Base-by-base conservation (phyloP, 2,888 invertebrate species). In the Zygogramma bicolorata region DNA sequence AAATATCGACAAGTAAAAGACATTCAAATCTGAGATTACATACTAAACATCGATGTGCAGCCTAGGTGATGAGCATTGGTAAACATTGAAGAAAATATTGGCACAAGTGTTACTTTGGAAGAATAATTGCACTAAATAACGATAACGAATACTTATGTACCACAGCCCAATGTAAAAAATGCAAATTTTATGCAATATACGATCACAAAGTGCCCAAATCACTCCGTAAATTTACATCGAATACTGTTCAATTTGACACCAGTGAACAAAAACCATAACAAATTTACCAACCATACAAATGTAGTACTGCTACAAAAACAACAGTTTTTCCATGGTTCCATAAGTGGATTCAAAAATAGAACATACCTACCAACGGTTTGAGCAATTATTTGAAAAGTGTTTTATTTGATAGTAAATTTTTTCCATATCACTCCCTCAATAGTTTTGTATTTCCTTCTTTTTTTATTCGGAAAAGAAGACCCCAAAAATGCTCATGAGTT, bases 141-240 rank as follows among this genome's bases (percentile, higher is more conserved):
- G 75, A 75, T 77, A 42, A 62, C 27, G 76, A 81, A 81, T 79
- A 79, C 79, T 81, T 81, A 81, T 77, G 75, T 78, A 75, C 80
- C 83, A 83, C 83, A 83, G 82, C 82, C 83, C 80, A 77, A 82
- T 82, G 75, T 77, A 77, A 78, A 80, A 82, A 81, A 82, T 82
- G 79, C 80, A 81, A 81, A 81, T 77, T 74, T 68, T 62, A 58
- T 70, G 68, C 73, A 72, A 68, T 65, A 66, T 75, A 75, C 67
- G 74, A 80, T 79, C 78, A 79, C 75, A 80, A 82, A 82, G 80
- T 82, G 84, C 83, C 82, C 84, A 84, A 75, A 82, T 84, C 84
- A 83, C 82, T 81, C 82, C 75, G 62, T 70, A 76, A 68, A 59
- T 73, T 65, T 67, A 74, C 42, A 60, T 65, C 63, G 66, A 73